phyloP scores from a whole-genome alignment of 1,140 invertebrate genomes.

The Heliconius hermathena region DNA sequence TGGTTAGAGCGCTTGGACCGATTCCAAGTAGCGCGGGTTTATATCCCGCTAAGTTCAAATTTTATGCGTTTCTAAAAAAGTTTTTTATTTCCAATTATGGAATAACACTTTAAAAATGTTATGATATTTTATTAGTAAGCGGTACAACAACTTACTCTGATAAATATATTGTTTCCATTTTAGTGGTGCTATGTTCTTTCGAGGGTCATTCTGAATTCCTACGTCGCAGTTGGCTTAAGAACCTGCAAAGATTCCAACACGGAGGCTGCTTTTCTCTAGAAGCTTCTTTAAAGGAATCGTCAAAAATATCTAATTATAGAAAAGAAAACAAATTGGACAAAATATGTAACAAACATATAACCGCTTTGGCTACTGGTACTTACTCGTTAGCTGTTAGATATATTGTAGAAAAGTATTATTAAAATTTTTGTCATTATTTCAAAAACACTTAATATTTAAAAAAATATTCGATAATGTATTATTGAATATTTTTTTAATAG shows the following conservation, averaged over 20 bases:
- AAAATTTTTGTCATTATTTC: not conserved
- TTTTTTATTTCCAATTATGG: too few relatives aligned
- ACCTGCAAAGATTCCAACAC: not conserved
- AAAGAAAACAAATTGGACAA: slow-evolving; percentile 4
- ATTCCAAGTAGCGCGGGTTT: too few relatives aligned
- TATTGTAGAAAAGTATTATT: slow-evolving; percentile 50
- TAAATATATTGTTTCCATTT: slow-evolving; percentile 31
- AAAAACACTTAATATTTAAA: not conserved
- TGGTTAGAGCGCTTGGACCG: too few relatives aligned
- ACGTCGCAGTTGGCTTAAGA: slow-evolving; percentile 46
- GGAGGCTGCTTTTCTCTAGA: not conserved
- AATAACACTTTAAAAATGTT: too few relatives aligned
- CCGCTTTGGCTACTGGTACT: slow-evolving; percentile 45
- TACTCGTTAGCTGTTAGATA: slow-evolving; percentile 49
- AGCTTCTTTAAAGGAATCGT: not conserved
- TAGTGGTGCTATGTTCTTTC: slow-evolving; percentile 52
- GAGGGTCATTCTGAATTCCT: slow-evolving; percentile 53
- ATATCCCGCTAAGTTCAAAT: too few relatives aligned
- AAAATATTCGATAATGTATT: too few relatives aligned
- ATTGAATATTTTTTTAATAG: too few relatives aligned
- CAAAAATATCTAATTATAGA: not conserved
- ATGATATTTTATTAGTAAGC: not conserved
- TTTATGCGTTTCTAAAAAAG: too few relatives aligned
- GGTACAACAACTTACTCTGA: not conserved
- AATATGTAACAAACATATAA: slow-evolving; percentile 50